A percentile compares a stretch with the other conserved stretches of the same genome.
Conservation (phyloP, 92 coral and sea anemone species). For the Epizoanthus illoricatus region DNA sequence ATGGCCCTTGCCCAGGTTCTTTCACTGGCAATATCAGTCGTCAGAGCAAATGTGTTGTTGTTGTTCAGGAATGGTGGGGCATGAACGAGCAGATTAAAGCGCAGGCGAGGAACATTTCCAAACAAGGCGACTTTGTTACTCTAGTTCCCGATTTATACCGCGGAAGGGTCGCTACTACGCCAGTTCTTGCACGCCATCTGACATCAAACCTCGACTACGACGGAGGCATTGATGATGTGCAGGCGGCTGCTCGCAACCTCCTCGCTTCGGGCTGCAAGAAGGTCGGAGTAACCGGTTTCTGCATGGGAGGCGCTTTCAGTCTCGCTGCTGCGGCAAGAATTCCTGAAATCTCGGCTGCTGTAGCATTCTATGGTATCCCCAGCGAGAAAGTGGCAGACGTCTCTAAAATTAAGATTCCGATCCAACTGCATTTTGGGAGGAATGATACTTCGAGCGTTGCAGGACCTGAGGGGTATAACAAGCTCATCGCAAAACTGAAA, state of each 20-base stretch:
- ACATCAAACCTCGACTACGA: slow-evolving; percentile 64
- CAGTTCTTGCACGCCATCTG: slow-evolving; percentile 63
- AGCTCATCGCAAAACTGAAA: slow-evolving; percentile 61
- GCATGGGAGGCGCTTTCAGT: slow-evolving; percentile 94
- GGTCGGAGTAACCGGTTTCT: slow-evolving; percentile 94
- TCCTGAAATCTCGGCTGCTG: slow-evolving; percentile 92
- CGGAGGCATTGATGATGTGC: slow-evolving; percentile 82
- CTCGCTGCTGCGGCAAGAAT: slow-evolving; percentile 91
- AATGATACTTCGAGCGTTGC: slow-evolving; percentile 66
- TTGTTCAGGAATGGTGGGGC: slow-evolving; percentile 99
- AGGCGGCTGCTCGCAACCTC: slow-evolving; percentile 83
- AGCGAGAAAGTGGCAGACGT: slow-evolving; percentile 63
- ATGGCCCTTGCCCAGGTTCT: slow-evolving; percentile 88
- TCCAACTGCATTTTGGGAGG: slow-evolving; percentile 94
- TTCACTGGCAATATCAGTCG: slow-evolving; percentile 64
- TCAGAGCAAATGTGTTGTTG: slow-evolving; percentile 68
- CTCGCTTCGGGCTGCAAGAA: slow-evolving; percentile 83
- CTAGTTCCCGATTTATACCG: slow-evolving; percentile 93
- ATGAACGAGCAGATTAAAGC: slow-evolving; percentile 95
- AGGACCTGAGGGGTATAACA: slow-evolving; percentile 57
- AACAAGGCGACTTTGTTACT: slow-evolving; percentile 77
- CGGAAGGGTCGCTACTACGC: slow-evolving; percentile 70
- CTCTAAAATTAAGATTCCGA: slow-evolving; percentile 75
- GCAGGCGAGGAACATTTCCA: slow-evolving; percentile 77
- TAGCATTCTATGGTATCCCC: slow-evolving; percentile 97